Base-by-base conservation (phyloP, 2,797 vertebrate species). In the Microctenopoma steveboyesi region DNA sequence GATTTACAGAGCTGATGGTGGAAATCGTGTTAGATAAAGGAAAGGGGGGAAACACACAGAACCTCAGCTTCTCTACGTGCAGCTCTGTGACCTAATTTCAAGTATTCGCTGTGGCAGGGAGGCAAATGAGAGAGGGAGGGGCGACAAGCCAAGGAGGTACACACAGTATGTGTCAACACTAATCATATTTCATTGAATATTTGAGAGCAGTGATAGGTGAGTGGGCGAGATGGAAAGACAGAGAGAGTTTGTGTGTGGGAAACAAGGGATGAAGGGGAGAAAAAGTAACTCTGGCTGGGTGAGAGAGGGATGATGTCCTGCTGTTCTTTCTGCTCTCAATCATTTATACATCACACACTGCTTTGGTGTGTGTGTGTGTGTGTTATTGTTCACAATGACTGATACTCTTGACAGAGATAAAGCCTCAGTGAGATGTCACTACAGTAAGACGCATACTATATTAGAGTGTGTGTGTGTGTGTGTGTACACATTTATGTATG, bases 311-410 rank as follows among this genome's bases (percentile, higher is more conserved):
- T 51, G 75, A 86, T 85, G 88, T 86, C 87, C 89, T 82, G 83
- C 83, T 81, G 85, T 82, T 90, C 71, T 72, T 60, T 57, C 37
- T 46, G 59, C 85, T 82, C 82, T 89, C 90, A 88, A 92, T 92
- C 86, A 88, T 92, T 93, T 88, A 87, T 86, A 90, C 82, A 92
- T 91, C 87, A 86, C 63, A 83, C 54, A 82, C 54, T 69, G 56
- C 74, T 78, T 27, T 37, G 25, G 40, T 37, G 33, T 28, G 14
- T 18, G 18, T n/a, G 40, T n/a, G 60, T 1, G 48, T 51, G 54
- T 59, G 47, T 35, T 25, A 69, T 69, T 55, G 57, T 64, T 63
- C 59, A 71, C 55, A 60, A 64, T 25, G 18, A 8, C 27, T 12
- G 15, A 65, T 76, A 51, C 64, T 74, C 76, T 78, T 45, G 64